Evolutionary conservation across 1,140 invertebrate genomes (phyloP).

Genomic region (Neodiprion virginianus): DNA sequence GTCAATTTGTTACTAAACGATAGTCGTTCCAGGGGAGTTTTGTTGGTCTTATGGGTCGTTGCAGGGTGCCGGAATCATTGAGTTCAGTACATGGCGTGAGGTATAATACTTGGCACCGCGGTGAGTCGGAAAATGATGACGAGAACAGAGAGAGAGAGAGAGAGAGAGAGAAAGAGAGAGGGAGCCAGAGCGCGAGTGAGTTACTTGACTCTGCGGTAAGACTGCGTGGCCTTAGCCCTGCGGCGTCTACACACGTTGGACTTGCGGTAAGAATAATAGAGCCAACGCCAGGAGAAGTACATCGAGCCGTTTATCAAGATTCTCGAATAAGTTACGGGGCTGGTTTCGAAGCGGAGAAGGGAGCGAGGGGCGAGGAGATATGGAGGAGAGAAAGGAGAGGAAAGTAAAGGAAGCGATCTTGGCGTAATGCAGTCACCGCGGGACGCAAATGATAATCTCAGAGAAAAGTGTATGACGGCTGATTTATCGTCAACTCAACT

Average conservation of each 20-base stretch:
- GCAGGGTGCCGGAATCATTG: not conserved
- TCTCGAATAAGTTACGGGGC: constrained; percentile 31
- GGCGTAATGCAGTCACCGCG: constrained; percentile 9
- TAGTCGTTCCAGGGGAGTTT: not conserved
- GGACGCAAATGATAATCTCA: constrained; percentile 13
- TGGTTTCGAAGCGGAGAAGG: not conserved
- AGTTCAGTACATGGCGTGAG: not conserved
- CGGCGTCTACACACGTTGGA: not conserved
- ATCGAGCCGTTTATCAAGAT: constrained; percentile 36
- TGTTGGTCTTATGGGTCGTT: not conserved
- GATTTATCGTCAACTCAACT: constrained; percentile 19
- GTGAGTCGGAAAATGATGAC: not conserved
- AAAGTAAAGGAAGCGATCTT: not conserved
- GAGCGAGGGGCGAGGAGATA: not conserved
- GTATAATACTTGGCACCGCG: not conserved
- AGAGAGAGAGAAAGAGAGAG: constrained; percentile 5
- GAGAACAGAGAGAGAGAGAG: constrained; percentile 11
- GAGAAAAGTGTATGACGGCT: constrained; percentile 7
- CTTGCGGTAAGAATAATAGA: constrained; percentile 22
- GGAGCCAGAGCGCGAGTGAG: constrained; percentile 22
- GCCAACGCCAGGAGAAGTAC: constrained; percentile 29
- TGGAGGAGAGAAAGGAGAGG: not conserved
- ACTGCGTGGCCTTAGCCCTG: not conserved
- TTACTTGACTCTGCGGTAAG: constrained; percentile 21
- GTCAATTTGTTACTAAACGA: not conserved